Conservation (phyloP, 1,140 invertebrate genomes). For the Xylocopa sonorina region DNA sequence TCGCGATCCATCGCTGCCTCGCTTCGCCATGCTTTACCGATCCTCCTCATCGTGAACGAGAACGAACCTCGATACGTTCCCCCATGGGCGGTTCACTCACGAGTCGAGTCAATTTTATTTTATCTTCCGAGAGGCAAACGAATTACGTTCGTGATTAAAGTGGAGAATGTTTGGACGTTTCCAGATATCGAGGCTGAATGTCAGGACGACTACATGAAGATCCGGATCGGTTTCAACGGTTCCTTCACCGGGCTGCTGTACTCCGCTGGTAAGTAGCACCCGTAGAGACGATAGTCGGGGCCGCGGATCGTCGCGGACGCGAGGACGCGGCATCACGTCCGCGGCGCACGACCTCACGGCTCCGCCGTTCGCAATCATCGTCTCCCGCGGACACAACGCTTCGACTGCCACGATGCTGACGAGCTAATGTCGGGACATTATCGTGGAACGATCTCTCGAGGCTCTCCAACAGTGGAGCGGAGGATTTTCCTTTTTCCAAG, state of each 20-base stretch:
- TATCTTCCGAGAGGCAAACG: too few relatives aligned
- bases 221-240: slow-evolving; percentile 94
- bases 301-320: slow-evolving; percentile 8
- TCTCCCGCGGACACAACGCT: slow-evolving; percentile 39
- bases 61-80: too few relatives aligned
- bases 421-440: slow-evolving; percentile 64
- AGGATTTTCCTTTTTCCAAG: slow-evolving; percentile 53
- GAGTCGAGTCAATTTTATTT: too few relatives aligned
- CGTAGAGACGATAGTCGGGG: slow-evolving; percentile 10
- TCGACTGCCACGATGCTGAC: slow-evolving; percentile 41
- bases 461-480: slow-evolving; percentile 5
- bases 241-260: slow-evolving; percentile 94
- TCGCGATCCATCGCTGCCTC: not conserved
- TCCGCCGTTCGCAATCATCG: slow-evolving; percentile 52
- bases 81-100: too few relatives aligned
- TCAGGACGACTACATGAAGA: slow-evolving; percentile 98
- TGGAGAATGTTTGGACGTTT: slow-evolving; percentile 54
- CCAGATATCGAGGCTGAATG: slow-evolving; percentile 97
- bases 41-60: not conserved
- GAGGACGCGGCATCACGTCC: slow-evolving; percentile 36
- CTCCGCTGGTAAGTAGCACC: slow-evolving; percentile 87
- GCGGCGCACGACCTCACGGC: slow-evolving; percentile 39
- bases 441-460: slow-evolving; percentile 53
- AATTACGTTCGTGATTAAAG: not conserved
- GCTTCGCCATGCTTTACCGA: not conserved